Conservation (phyloP, 1,140 invertebrate genomes). For the Acromyrmex heyeri region DNA sequence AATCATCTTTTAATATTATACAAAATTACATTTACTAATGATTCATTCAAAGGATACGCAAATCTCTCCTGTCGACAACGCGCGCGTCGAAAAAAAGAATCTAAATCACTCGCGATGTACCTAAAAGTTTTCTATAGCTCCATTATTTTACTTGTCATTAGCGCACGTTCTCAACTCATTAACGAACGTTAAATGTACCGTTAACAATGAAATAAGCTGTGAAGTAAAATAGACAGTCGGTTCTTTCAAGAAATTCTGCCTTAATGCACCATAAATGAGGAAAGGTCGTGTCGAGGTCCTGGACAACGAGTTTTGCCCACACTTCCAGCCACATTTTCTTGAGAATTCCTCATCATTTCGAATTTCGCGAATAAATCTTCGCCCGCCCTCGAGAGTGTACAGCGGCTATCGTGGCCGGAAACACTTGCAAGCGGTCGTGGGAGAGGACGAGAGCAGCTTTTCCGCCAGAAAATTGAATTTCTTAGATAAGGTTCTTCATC, state of each 20-base stretch:
- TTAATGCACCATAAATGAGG: slow-evolving; percentile 49
- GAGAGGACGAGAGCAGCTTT: slow-evolving; percentile 33
- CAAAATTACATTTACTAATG: background rate
- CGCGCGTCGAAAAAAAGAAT: background rate
- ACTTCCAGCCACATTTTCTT: slow-evolving; percentile 50
- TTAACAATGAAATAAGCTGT: slow-evolving; percentile 51
- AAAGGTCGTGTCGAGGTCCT: slow-evolving; percentile 10
- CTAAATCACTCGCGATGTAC: background rate
- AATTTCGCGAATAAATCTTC: slow-evolving; percentile 61
- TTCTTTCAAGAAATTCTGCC: slow-evolving; percentile 19
- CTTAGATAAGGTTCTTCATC: slow-evolving; percentile 54
- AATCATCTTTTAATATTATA: background rate
- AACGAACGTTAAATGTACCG: slow-evolving; percentile 42
- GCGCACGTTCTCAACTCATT: slow-evolving; percentile 38
- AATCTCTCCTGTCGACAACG: background rate
- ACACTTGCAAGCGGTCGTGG: slow-evolving; percentile 31
- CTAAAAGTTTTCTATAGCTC: slow-evolving; percentile 6
- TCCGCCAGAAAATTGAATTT: slow-evolving; percentile 63
- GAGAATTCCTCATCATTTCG: slow-evolving; percentile 49
- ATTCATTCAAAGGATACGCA: background rate
- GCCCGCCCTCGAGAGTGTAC: slow-evolving; percentile 26
- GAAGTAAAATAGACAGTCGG: slow-evolving; percentile 47
- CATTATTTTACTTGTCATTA: slow-evolving; percentile 40
- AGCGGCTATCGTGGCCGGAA: slow-evolving; percentile 58
- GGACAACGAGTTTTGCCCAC: slow-evolving; percentile 33